Conservation (phyloP, 2,888 invertebrate species). For the Hypsopygia costalis region DNA sequence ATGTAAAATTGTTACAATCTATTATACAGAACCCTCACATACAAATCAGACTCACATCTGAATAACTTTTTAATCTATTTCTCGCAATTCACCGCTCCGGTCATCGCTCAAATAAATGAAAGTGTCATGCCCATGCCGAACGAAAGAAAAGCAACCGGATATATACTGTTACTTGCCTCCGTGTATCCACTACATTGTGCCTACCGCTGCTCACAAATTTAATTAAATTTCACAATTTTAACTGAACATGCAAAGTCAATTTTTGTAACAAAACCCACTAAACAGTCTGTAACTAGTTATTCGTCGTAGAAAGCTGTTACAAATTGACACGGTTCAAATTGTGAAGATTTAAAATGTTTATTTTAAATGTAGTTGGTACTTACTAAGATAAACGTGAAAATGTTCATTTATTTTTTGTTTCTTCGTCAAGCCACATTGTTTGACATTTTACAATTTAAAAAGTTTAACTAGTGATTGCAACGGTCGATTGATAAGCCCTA, state of each 20-base stretch:
- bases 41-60: constrained; percentile 9
- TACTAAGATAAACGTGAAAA: no score
- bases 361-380: no score
- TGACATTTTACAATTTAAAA: not conserved
- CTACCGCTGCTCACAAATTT: not conserved
- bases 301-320: constrained; percentile 6
- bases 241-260: constrained; percentile 4
- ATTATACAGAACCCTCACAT: constrained; percentile 12
- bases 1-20: no score
- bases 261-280: constrained; percentile 1
- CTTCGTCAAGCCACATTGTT: no score
- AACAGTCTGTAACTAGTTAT: constrained; percentile 1
- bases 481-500: not conserved
- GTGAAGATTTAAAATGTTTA: not conserved
- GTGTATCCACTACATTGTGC: not conserved
- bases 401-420: no score
- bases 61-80: constrained; percentile 20
- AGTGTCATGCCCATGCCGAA: constrained; percentile 25
- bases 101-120: constrained; percentile 26
- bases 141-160: constrained; percentile 37
- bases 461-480: not conserved
- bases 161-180: constrained; percentile 18
- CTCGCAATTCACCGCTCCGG: constrained; percentile 19
- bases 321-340: constrained; percentile 3
- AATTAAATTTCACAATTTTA: constrained; percentile 1